Conservation (phyloP, 2,888 invertebrate species). For the Drepanosiphum platanoidis region DNA sequence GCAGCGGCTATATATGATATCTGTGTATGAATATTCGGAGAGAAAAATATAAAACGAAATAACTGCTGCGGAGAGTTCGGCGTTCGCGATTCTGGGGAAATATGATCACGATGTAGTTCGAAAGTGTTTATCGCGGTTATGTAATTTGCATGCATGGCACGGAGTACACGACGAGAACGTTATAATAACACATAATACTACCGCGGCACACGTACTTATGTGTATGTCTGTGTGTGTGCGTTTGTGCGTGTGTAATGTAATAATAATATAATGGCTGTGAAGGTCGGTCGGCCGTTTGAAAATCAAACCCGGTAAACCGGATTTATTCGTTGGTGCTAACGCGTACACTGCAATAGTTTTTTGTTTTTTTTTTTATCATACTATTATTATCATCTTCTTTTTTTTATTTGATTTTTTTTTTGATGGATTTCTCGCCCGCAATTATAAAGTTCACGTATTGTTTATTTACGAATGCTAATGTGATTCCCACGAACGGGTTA, state of each 20-base stretch:
- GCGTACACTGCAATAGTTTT: not conserved
- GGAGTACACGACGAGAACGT: conserved; percentile 29
- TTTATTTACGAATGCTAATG: not conserved
- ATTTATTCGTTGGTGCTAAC: not conserved
- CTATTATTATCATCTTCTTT: not conserved
- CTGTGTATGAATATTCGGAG: not conserved
- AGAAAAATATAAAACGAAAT: not conserved
- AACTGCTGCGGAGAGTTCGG: not conserved
- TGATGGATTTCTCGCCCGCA: not conserved
- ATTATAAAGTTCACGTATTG: not conserved
- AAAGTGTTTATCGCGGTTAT: conserved; percentile 48
- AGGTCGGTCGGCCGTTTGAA: conserved; percentile 31
- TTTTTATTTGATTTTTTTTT: not conserved
- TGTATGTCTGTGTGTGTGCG: not conserved
- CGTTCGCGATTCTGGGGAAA: conserved; percentile 40
- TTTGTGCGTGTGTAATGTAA: not conserved
- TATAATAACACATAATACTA: not conserved
- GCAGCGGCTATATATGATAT: not conserved
- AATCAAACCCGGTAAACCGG: conserved; percentile 47
- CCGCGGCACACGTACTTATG: not conserved
- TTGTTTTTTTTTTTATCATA: too few species aligned
- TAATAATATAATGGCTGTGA: not conserved
- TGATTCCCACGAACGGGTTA: not conserved
- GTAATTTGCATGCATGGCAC: conserved; percentile 34
- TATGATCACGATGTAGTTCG: conserved; percentile 45